Evolutionary conservation across 2,888 invertebrate genomes (phyloP), one percentile per base, ranked within the genome.

Genomic region (Athrips mouffetella): DNA sequence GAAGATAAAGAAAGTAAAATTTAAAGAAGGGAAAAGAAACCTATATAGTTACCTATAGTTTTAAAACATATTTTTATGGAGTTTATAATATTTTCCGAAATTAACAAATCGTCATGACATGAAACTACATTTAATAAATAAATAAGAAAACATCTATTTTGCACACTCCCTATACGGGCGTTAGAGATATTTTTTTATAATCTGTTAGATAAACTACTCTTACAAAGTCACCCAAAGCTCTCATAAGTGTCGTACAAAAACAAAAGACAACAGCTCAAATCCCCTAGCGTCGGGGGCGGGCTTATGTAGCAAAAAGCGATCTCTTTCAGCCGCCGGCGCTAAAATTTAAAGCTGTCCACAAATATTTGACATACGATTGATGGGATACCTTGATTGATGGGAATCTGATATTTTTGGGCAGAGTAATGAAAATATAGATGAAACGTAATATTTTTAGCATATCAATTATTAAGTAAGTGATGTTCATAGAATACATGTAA

Each of bases 311-410:
- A 59, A 58, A 65, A 67, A 63, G 37, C 51, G 49, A 50, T 53
- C 40, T 55, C 50, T 59, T 56, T 53, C 55, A 57, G 50, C 50
- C 58, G 62, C 60, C 67, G 73, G 74, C 74, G 79, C 80, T 75
- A 79, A 82, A 68, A 70, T 79, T 81, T 73, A 73, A 76, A 72
- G 64, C 65, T 62, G 57, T 60, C 58, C 61, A 60, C 76, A 76
- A 86, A 87, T 86, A 80, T 87, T 87, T 86, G 83, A 62, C 65
- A 65, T 72, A 65, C 76, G 83, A 86, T 86, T 84, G 82, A 81
- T 54, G 55, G 33, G 29, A 63, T 64, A 54, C 50, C 59, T 58
- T 80, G 85, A 85, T 84, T 82, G 85, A 87, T 86, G 80, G 79
- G 64, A 72, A 76, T 62, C 39, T 63, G 71, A 76, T 71, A 75